Base-by-base conservation (phyloP, 2,113 vertebrate species). In the Odobenus rosmarus region DNA sequence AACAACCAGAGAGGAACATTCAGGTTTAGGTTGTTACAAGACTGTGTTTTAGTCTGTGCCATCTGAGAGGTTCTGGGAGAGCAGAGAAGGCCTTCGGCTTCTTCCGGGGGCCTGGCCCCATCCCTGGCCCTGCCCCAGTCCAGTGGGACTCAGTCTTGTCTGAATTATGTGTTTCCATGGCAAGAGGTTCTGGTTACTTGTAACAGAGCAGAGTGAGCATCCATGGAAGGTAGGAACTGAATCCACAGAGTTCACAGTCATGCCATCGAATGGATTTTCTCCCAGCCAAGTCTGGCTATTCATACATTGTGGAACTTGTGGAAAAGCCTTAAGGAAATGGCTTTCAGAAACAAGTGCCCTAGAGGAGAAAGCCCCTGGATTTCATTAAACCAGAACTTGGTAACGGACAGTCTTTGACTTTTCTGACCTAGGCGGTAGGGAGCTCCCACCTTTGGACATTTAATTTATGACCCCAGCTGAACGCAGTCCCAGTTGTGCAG, bases 301-400 rank as follows among this genome's bases (percentile, higher is more conserved):
- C n/a, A 59, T 10, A 72, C 59, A 26, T 93, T 92, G 74, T 36
- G 71, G 94, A 85, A 67, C 79, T 74, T 94, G 57, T 93, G 31
- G 53, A 53, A 95, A 95, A 93, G 26, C 42, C 53, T 91, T 69
- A 39, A 92, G 69, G 49, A 96, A 96, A 89, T 84, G 51, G 36
- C 69, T 92, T 94, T 90, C 46, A 74, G 90, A 94, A 94, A 74
- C 28, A 86, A 86, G 39, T 92, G n/a, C 26, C 67, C 36, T 85
- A 55, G 46, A 96, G 36, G 49, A 96, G 81, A 97, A 72, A 57
- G 33, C 59, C 53, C 46, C 36, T 74, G 23, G 59, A 74, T 81
- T 93, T 95, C 42, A 31, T 83, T 87, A 62, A 90, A 74, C 46
- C 28, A 67, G 39, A 64, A 72, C 28, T 79, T 86, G 69, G 59